Conservation (phyloP, 53 echinoderm and acorn worm genomes). For the Holothuria leucospilota region DNA sequence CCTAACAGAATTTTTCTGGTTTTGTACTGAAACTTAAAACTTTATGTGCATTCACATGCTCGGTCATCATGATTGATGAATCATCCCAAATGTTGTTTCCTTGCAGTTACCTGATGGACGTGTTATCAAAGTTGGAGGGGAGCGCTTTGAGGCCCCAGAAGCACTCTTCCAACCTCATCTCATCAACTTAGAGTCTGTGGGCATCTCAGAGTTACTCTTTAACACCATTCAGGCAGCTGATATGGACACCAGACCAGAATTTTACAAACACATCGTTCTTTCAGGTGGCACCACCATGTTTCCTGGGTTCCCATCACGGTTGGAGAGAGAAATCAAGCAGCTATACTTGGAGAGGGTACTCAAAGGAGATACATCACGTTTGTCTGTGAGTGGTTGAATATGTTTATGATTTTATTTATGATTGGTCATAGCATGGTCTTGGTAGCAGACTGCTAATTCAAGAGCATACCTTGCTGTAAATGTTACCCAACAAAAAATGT, state of each 20-base stretch:
- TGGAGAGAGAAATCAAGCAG: slow-evolving; percentile 97
- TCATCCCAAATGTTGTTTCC: neutral
- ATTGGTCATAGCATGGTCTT: too few species aligned
- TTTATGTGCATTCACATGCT: too few species aligned
- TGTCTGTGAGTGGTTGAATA: slow-evolving; percentile 75
- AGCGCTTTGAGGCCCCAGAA: slow-evolving; percentile 95
- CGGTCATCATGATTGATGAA: too few species aligned
- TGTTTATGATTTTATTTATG: too few species aligned
- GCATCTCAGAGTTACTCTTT: slow-evolving; percentile 94
- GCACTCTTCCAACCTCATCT: slow-evolving; percentile 99
- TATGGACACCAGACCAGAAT: slow-evolving; percentile 91
- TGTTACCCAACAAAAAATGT: too few species aligned
- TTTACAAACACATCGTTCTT: slow-evolving; percentile 99
- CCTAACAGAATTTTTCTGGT: too few species aligned
- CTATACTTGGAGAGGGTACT: slow-evolving; percentile 96
- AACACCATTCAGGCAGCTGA: slow-evolving; percentile 96
- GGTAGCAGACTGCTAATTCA: too few species aligned
- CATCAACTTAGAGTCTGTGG: slow-evolving; percentile 90
- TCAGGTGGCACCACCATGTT: slow-evolving; percentile 99
- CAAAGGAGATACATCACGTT: slow-evolving; percentile 87
- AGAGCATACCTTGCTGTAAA: too few species aligned
- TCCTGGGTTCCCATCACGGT: slow-evolving; percentile 94
- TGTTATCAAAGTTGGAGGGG: slow-evolving; percentile 93
- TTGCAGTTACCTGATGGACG: slow-evolving; percentile 94
- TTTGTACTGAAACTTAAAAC: too few species aligned